Base-by-base conservation (phyloP, 2,888 invertebrate species). In the Idaea biselata region DNA sequence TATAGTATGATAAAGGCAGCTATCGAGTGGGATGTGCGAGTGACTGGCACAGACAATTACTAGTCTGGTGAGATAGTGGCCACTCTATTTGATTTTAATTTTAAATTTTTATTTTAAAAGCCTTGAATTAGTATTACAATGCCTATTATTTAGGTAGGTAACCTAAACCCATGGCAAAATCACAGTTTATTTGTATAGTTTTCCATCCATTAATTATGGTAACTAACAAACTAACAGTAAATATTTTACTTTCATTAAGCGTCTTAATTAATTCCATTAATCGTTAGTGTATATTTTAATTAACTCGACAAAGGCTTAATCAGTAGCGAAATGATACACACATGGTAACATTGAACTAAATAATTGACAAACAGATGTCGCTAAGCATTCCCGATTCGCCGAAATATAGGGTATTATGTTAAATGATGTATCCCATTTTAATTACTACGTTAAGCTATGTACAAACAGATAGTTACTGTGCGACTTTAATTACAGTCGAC, bases 361-460 rank as follows among this genome's bases (percentile, higher is more conserved):
- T 55, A 55, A 55, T 55, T 55, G 55, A 17, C 55, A 55, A n/a
- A n/a, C 55, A 55, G 55, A 55, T 55, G 55, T 55, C 55, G 17
- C 17, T 16, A 55, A 17, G 7, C 17, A 8, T 55, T 16, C 55
- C 7, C 55, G 17, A 55, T 55, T 55, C 55, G 16, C n/a, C 55
- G 55, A 55, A 55, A 55, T 55, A 55, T 55, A 7, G 55, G 7
- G 55, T 55, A 17, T 55, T 8, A 17, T 6, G 55, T 55, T 55
- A 55, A 55, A 55, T 55, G 55, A 55, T 55, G 55, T 55, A 55
- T 55, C 55, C n/a, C 17, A 55, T 55, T 55, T 17, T 55, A 55
- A 55, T 55, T 55, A 17, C 8, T 17, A 17, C 55, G 16, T 44
- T 44, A 44, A 11, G 44, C 44, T 44, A 3, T 44, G 8, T 8